Percentiles rank a stretch among this genome's conserved stretches.
phyloP scores from a whole-genome alignment of 2,797 vertebrate genomes.

The Manis crassicaudata region DNA sequence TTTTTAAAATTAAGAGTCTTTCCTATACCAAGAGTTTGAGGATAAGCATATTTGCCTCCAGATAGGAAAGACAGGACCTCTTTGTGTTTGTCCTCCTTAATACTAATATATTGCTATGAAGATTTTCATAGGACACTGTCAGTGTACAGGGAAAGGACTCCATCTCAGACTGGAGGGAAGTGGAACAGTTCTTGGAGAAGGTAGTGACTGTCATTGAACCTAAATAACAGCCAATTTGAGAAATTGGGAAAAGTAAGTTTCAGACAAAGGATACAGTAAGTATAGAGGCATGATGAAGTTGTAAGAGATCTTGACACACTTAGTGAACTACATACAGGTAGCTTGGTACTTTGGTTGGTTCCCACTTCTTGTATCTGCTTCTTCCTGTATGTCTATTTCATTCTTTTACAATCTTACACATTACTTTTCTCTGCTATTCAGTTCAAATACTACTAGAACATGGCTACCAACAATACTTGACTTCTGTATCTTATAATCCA shows the following conservation, averaged over 20 bases:
- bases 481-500: neutral
- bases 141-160: neutral
- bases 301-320: neutral
- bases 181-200: slow-evolving; percentile 8
- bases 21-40: neutral
- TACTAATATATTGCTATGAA: slow-evolving; percentile 14
- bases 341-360: neutral
- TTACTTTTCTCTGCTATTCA: neutral
- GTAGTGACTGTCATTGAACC: neutral
- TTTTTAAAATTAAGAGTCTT: neutral
- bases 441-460: neutral
- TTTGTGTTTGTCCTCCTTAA: neutral
- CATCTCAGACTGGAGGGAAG: neutral
- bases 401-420: neutral
- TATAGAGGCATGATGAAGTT: neutral
- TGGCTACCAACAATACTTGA: neutral
- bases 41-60: neutral
- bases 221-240: neutral
- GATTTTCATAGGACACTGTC: neutral
- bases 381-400: neutral
- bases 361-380: neutral
- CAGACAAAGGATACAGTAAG: neutral
- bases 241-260: neutral
- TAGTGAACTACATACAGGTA: neutral
- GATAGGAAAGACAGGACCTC: neutral